Percentiles rank a stretch among this genome's conserved stretches.
Conservation (phyloP, 2,888 invertebrate species). For the Drosophila maculinotata region DNA sequence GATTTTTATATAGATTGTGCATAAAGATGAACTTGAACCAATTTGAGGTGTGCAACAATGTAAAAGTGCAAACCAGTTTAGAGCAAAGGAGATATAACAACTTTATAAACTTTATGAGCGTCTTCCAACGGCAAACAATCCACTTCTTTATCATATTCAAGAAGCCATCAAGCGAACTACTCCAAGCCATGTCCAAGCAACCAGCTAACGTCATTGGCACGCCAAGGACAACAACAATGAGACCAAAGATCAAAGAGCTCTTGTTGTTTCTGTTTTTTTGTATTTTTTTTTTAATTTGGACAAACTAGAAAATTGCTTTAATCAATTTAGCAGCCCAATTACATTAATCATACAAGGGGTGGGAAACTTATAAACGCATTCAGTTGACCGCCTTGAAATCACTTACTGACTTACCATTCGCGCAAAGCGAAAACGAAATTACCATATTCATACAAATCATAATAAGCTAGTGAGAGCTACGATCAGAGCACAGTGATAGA, state of each 20-base stretch:
- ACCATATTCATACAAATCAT: slow-evolving; percentile 18
- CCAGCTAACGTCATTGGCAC: slow-evolving; percentile 42
- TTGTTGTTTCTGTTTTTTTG: neutral
- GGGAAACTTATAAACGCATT: slow-evolving; percentile 12
- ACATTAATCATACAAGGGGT: slow-evolving; percentile 28
- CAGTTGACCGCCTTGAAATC: slow-evolving; percentile 43
- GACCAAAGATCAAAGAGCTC: slow-evolving; percentile 32
- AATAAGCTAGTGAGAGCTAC: slow-evolving; percentile 14
- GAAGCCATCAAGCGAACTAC: slow-evolving; percentile 41
- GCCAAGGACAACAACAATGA: slow-evolving; percentile 59
- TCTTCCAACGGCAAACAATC: slow-evolving; percentile 61
- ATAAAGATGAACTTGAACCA: slow-evolving; percentile 77
- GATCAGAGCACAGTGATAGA: slow-evolving; percentile 9
- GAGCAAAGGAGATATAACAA: slow-evolving; percentile 52
- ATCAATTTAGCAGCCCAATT: slow-evolving; percentile 54
- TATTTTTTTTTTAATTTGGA: slow-evolving; percentile 13
- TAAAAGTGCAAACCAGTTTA: slow-evolving; percentile 74
- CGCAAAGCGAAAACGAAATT: slow-evolving; percentile 26
- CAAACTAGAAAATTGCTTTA: slow-evolving; percentile 57
- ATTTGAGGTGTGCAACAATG: slow-evolving; percentile 65
- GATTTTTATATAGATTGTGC: slow-evolving; percentile 60
- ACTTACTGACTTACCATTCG: slow-evolving; percentile 21
- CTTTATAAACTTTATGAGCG: slow-evolving; percentile 16
- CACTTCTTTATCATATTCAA: slow-evolving; percentile 58
- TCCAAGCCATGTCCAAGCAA: slow-evolving; percentile 24